A percentile compares a stretch with the other conserved stretches of the same genome.
phyloP scores from a whole-genome alignment of 2,797 vertebrate species.

The Coreius guichenoti region DNA sequence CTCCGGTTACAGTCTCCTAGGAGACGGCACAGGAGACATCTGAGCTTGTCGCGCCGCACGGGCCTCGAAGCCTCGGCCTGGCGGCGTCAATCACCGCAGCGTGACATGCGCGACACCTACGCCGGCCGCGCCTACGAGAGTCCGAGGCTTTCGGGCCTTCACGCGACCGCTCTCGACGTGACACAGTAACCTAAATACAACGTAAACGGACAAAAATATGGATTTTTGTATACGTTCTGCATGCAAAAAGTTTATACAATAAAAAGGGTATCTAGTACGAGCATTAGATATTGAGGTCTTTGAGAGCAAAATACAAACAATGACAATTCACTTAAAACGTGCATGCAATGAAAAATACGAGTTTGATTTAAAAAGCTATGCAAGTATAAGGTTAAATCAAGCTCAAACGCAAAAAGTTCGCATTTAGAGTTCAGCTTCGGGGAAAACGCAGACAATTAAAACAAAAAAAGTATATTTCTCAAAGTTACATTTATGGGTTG shows the following conservation, averaged over 20 bases:
- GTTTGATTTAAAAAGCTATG: not conserved
- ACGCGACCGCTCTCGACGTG: not conserved
- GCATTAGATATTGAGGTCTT: not conserved
- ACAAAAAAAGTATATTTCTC: too few species aligned
- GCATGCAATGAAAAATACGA: not conserved
- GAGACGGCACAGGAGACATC: constrained; percentile 13
- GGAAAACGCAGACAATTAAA: not conserved
- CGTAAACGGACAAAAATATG: too few species aligned
- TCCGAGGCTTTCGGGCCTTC: constrained; percentile 67
- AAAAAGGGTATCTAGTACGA: not conserved
- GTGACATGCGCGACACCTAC: not conserved
- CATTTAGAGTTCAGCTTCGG: not conserved
- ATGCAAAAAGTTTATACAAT: not conserved
- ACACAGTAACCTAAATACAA: constrained; percentile 2
- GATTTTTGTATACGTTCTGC: not conserved
- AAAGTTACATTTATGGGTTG: not conserved
- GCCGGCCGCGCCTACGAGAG: not conserved
- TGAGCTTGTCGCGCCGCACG: constrained; percentile 41
- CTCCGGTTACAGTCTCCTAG: constrained; percentile 37
- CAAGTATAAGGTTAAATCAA: not conserved
- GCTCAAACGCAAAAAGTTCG: not conserved
- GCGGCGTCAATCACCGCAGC: not conserved
- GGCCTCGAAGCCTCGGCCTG: constrained; percentile 68
- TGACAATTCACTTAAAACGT: not conserved
- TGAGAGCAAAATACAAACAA: not conserved